Evolutionary conservation across 2,797 vertebrate genomes (phyloP).

Genomic region (Girardinus metallicus): DNA sequence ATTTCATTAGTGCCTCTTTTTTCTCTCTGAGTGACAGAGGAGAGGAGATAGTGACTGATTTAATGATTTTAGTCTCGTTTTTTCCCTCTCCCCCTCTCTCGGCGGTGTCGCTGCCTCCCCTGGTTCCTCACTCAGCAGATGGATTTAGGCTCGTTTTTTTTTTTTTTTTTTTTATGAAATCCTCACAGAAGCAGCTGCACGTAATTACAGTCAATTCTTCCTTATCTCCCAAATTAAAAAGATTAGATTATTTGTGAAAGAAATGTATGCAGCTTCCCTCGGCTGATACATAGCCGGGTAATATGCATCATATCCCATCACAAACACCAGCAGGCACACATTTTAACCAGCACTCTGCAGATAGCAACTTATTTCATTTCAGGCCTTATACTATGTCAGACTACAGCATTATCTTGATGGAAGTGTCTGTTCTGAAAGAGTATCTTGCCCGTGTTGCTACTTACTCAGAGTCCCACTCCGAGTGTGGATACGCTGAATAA

Average conservation of each 20-base stretch:
- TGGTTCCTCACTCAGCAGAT: constrained; percentile 87
- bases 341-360: constrained; percentile 41
- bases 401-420: constrained; percentile 55
- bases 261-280: constrained; percentile 76
- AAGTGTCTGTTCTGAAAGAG: constrained; percentile 51
- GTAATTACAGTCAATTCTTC: constrained; percentile 89
- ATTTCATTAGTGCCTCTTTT: constrained; percentile 95
- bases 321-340: constrained; percentile 12
- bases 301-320: constrained; percentile 33
- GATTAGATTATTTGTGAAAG: constrained; percentile 86
- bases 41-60: constrained; percentile 87
- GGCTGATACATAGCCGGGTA: constrained; percentile 63
- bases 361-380: constrained; percentile 56
- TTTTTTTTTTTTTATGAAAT: constrained; percentile 86
- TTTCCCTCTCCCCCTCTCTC: constrained; percentile 73
- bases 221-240: constrained; percentile 92
- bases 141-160: constrained; percentile 74
- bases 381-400: constrained; percentile 50
- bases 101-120: constrained; percentile 80
- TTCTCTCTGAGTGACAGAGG: constrained; percentile 90
- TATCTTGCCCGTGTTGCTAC: constrained; percentile 52
- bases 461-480: constrained; percentile 22
- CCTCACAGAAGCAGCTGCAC: constrained; percentile 85
- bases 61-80: constrained; percentile 90
- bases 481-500: constrained; percentile 32